Evolutionary conservation across 2,888 invertebrate genomes (phyloP).

Genomic region (Cheilosia impressa): DNA sequence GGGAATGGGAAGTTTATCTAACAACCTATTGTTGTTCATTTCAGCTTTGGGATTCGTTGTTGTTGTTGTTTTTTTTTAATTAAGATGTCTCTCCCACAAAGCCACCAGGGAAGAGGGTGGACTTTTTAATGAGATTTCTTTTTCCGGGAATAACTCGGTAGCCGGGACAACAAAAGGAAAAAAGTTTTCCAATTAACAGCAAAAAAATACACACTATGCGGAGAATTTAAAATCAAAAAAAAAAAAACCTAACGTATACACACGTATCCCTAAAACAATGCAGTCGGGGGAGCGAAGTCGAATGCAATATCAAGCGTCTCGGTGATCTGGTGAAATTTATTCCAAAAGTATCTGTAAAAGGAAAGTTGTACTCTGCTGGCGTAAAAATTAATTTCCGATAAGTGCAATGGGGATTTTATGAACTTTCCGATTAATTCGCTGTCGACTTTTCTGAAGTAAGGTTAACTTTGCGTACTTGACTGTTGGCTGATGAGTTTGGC

Average conservation of each 20-base stretch:
- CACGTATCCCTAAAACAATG: conserved; percentile 45
- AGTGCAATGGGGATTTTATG: not conserved
- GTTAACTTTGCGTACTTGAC: too few species aligned
- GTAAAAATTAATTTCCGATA: not conserved
- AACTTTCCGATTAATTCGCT: not conserved
- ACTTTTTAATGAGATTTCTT: conserved; percentile 73
- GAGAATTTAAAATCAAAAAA: not conserved
- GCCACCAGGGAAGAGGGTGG: conserved; percentile 6
- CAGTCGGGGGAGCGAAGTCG: conserved; percentile 1
- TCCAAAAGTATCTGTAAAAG: not conserved
- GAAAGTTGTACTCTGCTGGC: not conserved
- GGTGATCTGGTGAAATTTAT: not conserved
- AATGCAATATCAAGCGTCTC: conserved; percentile 7
- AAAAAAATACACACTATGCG: conserved; percentile 2
- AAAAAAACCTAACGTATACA: not conserved
- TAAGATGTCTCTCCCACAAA: conserved; percentile 49
- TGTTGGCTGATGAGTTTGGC: too few species aligned
- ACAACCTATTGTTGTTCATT: conserved; percentile 71
- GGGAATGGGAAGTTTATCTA: conserved; percentile 65
- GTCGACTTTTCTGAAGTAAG: too few species aligned
- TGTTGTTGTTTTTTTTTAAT: conserved; percentile 57
- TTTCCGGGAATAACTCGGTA: conserved; percentile 42
- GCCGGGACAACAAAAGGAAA: conserved; percentile 48
- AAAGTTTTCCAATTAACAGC: conserved; percentile 73
- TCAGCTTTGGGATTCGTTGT: conserved; percentile 31